phyloP scores from a whole-genome alignment of 1,140 invertebrate genomes.

The Drosophila nasuta region DNA sequence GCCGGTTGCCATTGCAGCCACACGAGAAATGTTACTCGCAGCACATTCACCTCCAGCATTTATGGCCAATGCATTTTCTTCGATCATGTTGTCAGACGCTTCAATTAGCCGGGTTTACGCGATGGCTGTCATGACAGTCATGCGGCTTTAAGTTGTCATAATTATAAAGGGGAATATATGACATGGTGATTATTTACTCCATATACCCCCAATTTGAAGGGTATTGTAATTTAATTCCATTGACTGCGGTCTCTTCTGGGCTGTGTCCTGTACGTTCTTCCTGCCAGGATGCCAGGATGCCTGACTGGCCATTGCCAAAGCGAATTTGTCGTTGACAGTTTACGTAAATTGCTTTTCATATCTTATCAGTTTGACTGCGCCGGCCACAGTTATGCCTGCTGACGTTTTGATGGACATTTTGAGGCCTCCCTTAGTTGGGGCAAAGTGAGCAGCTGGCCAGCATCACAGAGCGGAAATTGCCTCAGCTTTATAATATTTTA shows the following conservation, averaged over 20 bases:
- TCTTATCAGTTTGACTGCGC: slow-evolving; percentile 54
- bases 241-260: background rate
- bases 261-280: background rate
- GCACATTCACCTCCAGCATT: slow-evolving; percentile 40
- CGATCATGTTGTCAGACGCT: slow-evolving; percentile 32
- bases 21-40: slow-evolving; percentile 18
- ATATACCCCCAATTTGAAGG: slow-evolving; percentile 3
- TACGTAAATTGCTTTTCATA: slow-evolving; percentile 79
- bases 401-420: slow-evolving; percentile 73
- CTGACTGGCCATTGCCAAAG: slow-evolving; percentile 17
- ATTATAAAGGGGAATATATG: slow-evolving; percentile 13
- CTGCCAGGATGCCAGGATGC: slow-evolving; percentile 8
- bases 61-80: slow-evolving; percentile 64
- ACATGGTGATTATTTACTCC: slow-evolving; percentile 25
- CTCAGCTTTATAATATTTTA: slow-evolving; percentile 54
- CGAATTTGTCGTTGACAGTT: slow-evolving; percentile 74
- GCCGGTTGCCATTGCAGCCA: slow-evolving; percentile 26
- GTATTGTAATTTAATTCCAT: slow-evolving; percentile 42
- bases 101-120: slow-evolving; percentile 45
- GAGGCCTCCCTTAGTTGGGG: slow-evolving; percentile 29
- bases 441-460: slow-evolving; percentile 1
- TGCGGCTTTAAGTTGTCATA: slow-evolving; percentile 19
- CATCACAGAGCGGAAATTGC: slow-evolving; percentile 61
- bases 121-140: background rate
- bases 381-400: slow-evolving; percentile 58